Evolutionary conservation across 2,113 vertebrate species (phyloP).

Genomic region (Desmodus rotundus): DNA sequence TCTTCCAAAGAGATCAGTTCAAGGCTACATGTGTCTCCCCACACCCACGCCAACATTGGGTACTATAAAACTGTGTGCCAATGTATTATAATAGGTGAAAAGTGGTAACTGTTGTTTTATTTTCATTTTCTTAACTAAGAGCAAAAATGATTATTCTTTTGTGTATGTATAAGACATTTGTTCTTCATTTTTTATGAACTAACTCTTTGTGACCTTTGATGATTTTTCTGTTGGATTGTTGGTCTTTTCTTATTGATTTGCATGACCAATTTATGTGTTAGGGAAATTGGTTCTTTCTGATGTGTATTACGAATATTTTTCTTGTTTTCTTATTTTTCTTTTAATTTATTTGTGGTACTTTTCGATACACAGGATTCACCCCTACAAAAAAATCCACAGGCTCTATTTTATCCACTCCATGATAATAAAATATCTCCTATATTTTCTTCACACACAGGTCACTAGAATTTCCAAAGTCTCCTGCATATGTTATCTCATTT

Average conservation of each 20-base stretch:
- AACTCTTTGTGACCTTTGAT: not conserved
- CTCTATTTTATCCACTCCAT: not conserved
- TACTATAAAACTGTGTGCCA: not conserved
- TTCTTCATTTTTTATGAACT: conserved; percentile 9
- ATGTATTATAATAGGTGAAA: not conserved
- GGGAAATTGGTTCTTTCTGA: not conserved
- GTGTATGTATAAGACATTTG: not conserved
- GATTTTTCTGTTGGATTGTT: not conserved
- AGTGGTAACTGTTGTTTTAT: not conserved
- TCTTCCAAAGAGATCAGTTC: not conserved
- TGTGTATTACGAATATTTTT: not conserved
- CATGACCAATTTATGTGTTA: not conserved
- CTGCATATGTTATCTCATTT: not conserved
- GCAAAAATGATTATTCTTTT: not conserved
- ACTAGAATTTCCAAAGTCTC: not conserved
- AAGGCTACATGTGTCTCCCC: not conserved
- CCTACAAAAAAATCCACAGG: not conserved
- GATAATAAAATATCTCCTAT: not conserved
- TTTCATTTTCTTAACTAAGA: conserved; percentile 23
- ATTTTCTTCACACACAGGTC: not conserved
- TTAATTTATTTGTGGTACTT: not conserved
- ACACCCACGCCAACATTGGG: not conserved
- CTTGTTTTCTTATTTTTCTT: not conserved
- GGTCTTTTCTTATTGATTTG: not conserved
- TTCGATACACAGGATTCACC: not conserved